Evolutionary conservation across 2,888 invertebrate species (phyloP).

Genomic region (Penaeus monodon): DNA sequence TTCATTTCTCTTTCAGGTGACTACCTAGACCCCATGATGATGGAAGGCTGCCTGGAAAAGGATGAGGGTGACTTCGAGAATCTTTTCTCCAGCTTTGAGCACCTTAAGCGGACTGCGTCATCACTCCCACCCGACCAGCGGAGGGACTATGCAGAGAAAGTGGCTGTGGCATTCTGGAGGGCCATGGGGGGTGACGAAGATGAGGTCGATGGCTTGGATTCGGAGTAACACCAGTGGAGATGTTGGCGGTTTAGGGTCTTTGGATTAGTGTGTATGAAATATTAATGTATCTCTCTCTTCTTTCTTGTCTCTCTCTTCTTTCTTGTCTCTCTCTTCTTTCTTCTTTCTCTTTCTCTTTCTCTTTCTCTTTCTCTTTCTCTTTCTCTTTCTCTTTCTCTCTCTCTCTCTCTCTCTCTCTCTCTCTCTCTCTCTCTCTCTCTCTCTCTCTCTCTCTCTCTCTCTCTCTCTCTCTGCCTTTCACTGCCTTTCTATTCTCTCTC

Average conservation of each 20-base stretch:
- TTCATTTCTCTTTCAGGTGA: neutral
- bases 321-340: neutral
- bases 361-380: neutral
- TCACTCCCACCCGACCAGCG: slow-evolving; percentile 77
- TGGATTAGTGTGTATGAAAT: no score
- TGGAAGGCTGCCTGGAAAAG: slow-evolving; percentile 45
- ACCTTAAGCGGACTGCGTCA: slow-evolving; percentile 79
- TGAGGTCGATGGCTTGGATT: slow-evolving; percentile 74
- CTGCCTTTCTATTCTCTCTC: no score
- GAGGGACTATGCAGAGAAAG: slow-evolving; percentile 79
- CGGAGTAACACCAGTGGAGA: slow-evolving; percentile 57
- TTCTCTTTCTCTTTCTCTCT: neutral
- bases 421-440: neutral
- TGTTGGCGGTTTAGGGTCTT: neutral
- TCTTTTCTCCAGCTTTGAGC: slow-evolving; percentile 77
- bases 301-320: neutral
- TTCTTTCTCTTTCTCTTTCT: no score
- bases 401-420: neutral
- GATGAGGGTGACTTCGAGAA: slow-evolving; percentile 74
- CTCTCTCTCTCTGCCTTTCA: neutral
- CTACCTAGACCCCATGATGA: neutral
- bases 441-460: neutral
- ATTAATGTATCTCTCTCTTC: neutral
- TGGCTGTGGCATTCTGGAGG: slow-evolving; percentile 81
- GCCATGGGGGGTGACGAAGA: slow-evolving; percentile 80